Base-by-base conservation (phyloP, 2,113 vertebrate genomes). In the Pycnonotus jocosus region DNA sequence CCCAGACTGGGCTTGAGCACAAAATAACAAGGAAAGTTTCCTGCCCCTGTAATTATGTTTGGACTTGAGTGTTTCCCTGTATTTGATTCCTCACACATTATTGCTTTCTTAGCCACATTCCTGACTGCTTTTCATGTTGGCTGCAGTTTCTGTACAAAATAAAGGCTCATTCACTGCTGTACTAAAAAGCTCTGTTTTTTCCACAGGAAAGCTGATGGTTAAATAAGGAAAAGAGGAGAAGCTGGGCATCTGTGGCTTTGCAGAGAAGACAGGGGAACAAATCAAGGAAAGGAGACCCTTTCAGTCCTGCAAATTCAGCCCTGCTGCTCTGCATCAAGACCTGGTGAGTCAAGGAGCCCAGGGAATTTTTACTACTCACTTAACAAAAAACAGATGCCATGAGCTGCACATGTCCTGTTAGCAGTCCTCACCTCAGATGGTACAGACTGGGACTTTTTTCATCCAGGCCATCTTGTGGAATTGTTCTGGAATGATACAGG, bases 381-480 rank as follows among this genome's bases (percentile, higher is more conserved):
- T 96, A 88, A 96, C 51, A 94, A 78, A 92, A 93, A 81, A 31
- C 93, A 96, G 92, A 95, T 70, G 44, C 68, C 44, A 44, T 0
- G 2, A 86, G 37, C 15, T 64, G 81, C 71, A 56, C 2, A 28
- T 6, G 9, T 87, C 35, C 58, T 74, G 6, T 44, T 47, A 86
- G 44, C 58, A 91, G 35, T 45, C 31, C 57, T 91, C 57, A 64
- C 23, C 23, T 61, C 65, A 42, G 69, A 54, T 84, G 68, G 62
- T 85, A 80, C 0, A 0, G 37, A 38, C 22, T 68, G 57, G 53
- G 31, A 65, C 23, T 42, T 37, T 70, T 70, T 88, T 71, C 33
- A 10, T 69, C 53, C 54, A 50, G 24, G 17, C 15, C 0, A 0
- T 38, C 58, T n/a, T 38, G 20, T 20, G 58, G 53, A 60, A 54